Evolutionary conservation across 2,888 invertebrate genomes (phyloP).

Genomic region (Nomada fabriciana): DNA sequence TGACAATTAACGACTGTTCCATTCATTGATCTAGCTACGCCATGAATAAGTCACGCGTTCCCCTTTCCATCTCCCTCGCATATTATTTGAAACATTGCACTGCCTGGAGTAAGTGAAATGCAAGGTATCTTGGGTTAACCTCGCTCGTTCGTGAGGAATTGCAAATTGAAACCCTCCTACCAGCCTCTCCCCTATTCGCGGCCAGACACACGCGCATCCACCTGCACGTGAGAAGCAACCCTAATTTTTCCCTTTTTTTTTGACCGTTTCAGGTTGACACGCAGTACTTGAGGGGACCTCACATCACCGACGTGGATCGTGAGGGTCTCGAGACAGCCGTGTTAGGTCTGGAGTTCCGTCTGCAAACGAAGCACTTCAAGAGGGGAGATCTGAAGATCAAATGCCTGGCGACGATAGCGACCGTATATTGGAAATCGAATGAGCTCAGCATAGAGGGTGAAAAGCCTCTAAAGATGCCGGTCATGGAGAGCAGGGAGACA

Average conservation of each 20-base stretch:
- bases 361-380: constrained; percentile 92
- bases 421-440: constrained; percentile 94
- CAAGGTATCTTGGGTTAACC: background rate
- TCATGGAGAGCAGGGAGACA: constrained; percentile 91
- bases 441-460: constrained; percentile 94
- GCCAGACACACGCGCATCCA: background rate
- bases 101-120: background rate
- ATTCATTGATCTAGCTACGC: too few species aligned
- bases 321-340: constrained; percentile 91
- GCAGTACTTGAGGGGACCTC: constrained; percentile 85
- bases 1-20: background rate
- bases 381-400: constrained; percentile 94
- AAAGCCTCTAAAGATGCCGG: constrained; percentile 88
- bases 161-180: background rate
- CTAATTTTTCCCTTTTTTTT: background rate
- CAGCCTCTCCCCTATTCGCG: background rate
- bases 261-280: constrained; percentile 82
- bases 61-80: too few species aligned
- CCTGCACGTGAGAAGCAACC: constrained; percentile 6
- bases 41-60: background rate
- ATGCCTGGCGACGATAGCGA: constrained; percentile 94
- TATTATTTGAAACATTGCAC: too few species aligned
- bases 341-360: constrained; percentile 92
- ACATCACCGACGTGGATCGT: constrained; percentile 85
- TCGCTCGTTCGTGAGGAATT: constrained; percentile 12